Evolutionary conservation across 2,888 invertebrate genomes (phyloP).

Genomic region (Steinernema carpocapsae): DNA sequence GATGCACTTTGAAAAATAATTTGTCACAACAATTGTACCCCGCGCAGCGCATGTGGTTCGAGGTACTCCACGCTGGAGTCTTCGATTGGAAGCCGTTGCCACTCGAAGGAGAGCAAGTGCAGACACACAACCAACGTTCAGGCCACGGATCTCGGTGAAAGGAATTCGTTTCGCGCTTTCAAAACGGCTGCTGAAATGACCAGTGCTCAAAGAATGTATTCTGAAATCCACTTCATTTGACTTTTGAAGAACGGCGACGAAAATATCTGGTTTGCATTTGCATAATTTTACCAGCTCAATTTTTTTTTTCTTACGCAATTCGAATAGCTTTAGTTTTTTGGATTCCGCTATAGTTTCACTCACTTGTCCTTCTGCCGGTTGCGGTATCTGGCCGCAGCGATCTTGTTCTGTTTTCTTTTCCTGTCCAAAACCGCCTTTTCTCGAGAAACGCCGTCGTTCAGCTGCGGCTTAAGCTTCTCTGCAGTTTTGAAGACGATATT

Average conservation of each 20-base stretch:
- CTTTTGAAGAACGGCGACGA: no score
- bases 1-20: conserved; percentile 24
- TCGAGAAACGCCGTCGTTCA: not conserved
- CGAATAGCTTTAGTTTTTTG: no score
- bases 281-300: no score
- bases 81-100: not conserved
- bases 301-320: no score
- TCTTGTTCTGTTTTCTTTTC: conserved; percentile 19
- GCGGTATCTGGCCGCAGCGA: conserved; percentile 24
- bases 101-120: no score
- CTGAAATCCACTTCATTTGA: no score
- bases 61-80: not conserved
- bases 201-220: no score
- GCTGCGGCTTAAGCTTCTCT: not conserved
- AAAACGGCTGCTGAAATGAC: no score
- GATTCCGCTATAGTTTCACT: not conserved
- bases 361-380: conserved; percentile 22
- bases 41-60: no score
- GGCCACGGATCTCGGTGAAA: not conserved
- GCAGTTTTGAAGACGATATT: conserved; percentile 18
- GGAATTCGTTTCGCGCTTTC: no score
- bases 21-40: conserved; percentile 11
- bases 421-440: not conserved
- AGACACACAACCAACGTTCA: not conserved
- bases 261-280: no score